Evolutionary conservation across 35 echinoderm and acorn worm genomes (phyloP).

Genomic region (Apostichopus parvimensis): DNA sequence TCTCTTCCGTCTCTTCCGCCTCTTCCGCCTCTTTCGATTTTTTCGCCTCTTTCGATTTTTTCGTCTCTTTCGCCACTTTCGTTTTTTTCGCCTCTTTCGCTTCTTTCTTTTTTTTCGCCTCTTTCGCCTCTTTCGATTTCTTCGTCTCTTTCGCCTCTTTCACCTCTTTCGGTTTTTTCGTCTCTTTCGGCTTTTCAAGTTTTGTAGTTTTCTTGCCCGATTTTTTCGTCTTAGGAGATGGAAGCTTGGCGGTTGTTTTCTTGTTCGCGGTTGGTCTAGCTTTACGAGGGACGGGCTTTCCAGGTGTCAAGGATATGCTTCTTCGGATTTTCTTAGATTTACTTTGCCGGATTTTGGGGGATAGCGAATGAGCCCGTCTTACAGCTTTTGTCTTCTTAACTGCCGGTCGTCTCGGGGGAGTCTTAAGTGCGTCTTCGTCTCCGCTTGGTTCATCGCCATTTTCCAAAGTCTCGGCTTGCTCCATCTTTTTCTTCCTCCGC

Average conservation of each 20-base stretch:
- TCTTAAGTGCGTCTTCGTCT: not conserved
- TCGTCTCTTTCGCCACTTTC: not conserved
- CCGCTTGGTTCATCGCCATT: not conserved
- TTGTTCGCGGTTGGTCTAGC: not conserved
- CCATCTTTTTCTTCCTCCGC: not conserved
- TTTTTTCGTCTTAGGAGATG: not conserved
- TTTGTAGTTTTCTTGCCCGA: not conserved
- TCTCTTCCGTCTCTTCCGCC: no score
- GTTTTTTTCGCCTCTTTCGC: not conserved
- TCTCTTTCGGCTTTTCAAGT: not conserved
- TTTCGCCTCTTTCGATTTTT: not conserved
- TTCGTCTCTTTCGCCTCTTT: no score
- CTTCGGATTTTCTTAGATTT: conserved; percentile 32
- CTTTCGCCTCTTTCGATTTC: conserved; percentile 18
- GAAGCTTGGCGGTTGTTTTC: not conserved
- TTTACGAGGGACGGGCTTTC: not conserved
- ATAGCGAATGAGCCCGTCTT: conserved; percentile 21
- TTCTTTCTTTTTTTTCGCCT: not conserved
- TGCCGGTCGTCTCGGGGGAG: not conserved
- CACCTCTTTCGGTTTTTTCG: not conserved
- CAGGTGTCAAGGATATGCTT: conserved; percentile 23
- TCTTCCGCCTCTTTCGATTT: not conserved
- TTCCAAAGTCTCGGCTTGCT: not conserved
- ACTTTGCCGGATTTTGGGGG: conserved; percentile 21
- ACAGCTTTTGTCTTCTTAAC: not conserved